phyloP scores from a whole-genome alignment of 2,888 invertebrate genomes.

The Drosophila colorata region DNA sequence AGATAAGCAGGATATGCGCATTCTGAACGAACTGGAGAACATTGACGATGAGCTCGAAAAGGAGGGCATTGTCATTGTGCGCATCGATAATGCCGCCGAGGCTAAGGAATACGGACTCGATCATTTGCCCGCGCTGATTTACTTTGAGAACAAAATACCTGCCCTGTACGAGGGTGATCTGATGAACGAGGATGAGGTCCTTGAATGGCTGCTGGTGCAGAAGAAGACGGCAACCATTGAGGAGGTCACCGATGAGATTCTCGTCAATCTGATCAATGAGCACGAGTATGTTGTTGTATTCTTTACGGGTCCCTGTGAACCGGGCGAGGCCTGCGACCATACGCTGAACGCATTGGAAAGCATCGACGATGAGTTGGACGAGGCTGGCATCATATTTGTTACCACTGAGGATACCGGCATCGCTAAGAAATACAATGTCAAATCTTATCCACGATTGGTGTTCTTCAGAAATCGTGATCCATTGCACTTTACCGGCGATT shows the following conservation, averaged over 20 bases:
- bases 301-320: slow-evolving; percentile 95
- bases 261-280: slow-evolving; percentile 93
- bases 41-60: slow-evolving; percentile 96
- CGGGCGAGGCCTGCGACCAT: slow-evolving; percentile 94
- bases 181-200: slow-evolving; percentile 95
- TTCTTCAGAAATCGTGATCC: slow-evolving; percentile 97
- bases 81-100: slow-evolving; percentile 95
- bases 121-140: slow-evolving; percentile 91
- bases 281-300: slow-evolving; percentile 97
- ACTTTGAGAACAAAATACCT: slow-evolving; percentile 96
- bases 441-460: slow-evolving; percentile 93
- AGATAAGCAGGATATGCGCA: slow-evolving; percentile 94
- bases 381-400: slow-evolving; percentile 96
- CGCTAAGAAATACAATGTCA: slow-evolving; percentile 94
- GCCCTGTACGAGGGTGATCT: slow-evolving; percentile 96
- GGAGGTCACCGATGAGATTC: slow-evolving; percentile 96
- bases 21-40: slow-evolving; percentile 95
- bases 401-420: slow-evolving; percentile 94
- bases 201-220: slow-evolving; percentile 93
- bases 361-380: slow-evolving; percentile 96
- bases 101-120: slow-evolving; percentile 96
- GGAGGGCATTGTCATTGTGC: slow-evolving; percentile 95
- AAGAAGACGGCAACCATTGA: slow-evolving; percentile 96
- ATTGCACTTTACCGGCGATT: slow-evolving; percentile 92
- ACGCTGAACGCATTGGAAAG: slow-evolving; percentile 94